phyloP scores from a whole-genome alignment of 2,888 invertebrate species.

The Trissonchulus sp. region DNA sequence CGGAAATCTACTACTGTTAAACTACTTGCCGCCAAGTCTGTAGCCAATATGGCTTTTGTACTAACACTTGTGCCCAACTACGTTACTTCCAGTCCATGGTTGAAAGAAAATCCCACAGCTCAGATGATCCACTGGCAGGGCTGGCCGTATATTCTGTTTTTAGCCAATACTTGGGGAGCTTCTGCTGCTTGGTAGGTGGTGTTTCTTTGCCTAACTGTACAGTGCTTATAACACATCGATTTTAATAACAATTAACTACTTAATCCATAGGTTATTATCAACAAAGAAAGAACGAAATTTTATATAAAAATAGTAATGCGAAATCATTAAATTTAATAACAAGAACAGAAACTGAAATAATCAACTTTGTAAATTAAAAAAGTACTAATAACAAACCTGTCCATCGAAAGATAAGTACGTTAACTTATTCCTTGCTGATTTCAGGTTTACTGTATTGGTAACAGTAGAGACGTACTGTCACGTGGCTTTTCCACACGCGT shows the following conservation, averaged over 20 bases:
- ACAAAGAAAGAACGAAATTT: too few relatives aligned
- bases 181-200: slow-evolving; percentile 16
- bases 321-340: too few relatives aligned
- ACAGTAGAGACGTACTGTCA: slow-evolving; percentile 10
- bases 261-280: too few relatives aligned
- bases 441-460: slow-evolving; percentile 15
- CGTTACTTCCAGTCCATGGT: background rate
- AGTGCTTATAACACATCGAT: too few relatives aligned
- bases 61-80: background rate
- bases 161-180: background rate
- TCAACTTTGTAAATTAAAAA: too few relatives aligned
- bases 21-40: background rate
- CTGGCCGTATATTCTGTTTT: slow-evolving; percentile 2
- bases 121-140: background rate
- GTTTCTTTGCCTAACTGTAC: too few relatives aligned
- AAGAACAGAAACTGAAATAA: too few relatives aligned
- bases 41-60: slow-evolving; percentile 6
- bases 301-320: too few relatives aligned
- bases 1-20: background rate
- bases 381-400: too few relatives aligned
- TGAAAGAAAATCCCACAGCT: background rate
- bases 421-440: too few relatives aligned
- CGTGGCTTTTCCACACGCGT: background rate
- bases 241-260: too few relatives aligned
- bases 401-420: too few relatives aligned